Conservation (phyloP, 2,888 invertebrate genomes). For the Deroplatys truncata region DNA sequence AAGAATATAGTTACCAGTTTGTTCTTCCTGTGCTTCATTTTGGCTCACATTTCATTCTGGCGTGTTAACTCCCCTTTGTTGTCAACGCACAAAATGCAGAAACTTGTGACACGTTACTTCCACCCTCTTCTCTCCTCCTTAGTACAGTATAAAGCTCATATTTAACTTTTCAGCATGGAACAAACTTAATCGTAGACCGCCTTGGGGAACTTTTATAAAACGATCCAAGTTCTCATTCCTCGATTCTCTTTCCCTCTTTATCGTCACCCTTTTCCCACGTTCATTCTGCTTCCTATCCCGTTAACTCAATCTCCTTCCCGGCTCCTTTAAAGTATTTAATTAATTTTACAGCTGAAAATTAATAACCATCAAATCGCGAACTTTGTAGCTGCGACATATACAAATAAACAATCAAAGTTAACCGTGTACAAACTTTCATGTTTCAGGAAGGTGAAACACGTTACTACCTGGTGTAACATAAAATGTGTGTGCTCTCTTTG, state of each 20-base stretch:
- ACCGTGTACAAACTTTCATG: background rate
- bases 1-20: background rate
- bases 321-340: slow-evolving; percentile 26
- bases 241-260: background rate
- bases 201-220: slow-evolving; percentile 25
- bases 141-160: slow-evolving; percentile 10
- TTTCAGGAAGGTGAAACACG: background rate
- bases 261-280: background rate
- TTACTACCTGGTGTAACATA: background rate
- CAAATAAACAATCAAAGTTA: slow-evolving; percentile 8
- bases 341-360: slow-evolving; percentile 29
- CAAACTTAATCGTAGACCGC: slow-evolving; percentile 25
- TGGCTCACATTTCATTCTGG: background rate
- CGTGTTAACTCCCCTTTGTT: slow-evolving; percentile 2
- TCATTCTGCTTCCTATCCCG: background rate
- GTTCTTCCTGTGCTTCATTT: background rate
- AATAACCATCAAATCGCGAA: slow-evolving; percentile 24
- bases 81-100: background rate
- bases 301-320: background rate
- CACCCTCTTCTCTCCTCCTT: background rate
- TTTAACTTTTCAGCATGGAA: slow-evolving; percentile 26
- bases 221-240: slow-evolving; percentile 18
- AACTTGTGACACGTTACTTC: slow-evolving; percentile 4
- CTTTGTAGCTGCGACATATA: background rate
- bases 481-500: background rate